These are phyloP conservation scores for Melanotaenia boesemani DNA, from an alignment of 2,797 vertebrate species.

Conservation along the genomic window DNA sequence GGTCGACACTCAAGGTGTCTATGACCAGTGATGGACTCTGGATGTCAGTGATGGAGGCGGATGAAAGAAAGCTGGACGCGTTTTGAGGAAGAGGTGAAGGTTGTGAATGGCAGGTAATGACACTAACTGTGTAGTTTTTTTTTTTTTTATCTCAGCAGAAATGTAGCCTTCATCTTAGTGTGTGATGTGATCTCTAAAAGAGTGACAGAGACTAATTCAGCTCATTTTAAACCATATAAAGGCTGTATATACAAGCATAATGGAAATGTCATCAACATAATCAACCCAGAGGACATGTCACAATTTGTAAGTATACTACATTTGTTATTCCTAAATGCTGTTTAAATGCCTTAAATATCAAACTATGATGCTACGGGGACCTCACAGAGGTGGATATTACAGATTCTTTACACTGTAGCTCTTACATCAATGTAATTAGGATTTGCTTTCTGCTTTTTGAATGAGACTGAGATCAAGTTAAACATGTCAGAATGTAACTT, in stretches of 20 bases:
- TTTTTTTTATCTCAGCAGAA: slow-evolving; percentile 42
- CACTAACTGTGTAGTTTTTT: not conserved
- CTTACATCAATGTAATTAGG: not conserved
- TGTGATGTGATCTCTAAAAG: not conserved
- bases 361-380: not conserved
- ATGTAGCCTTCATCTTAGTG: slow-evolving; percentile 3
- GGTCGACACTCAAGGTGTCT: slow-evolving; percentile 43
- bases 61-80: slow-evolving; percentile 55
- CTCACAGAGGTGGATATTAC: not conserved
- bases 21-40: slow-evolving; percentile 43
- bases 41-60: slow-evolving; percentile 43
- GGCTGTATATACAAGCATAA: not conserved
- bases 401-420: not conserved
- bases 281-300: not conserved
- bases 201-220: not conserved
- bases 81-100: slow-evolving; percentile 48
- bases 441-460: not conserved
- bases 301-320: not conserved
- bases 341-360: not conserved
- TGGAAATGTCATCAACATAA: not conserved
- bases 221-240: not conserved
- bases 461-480: too few species aligned
- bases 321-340: not conserved
- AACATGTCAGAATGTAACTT: too few species aligned
- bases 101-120: slow-evolving; percentile 49